These are phyloP conservation scores for Acrocephalus arundinaceus DNA, from an alignment of 2,113 vertebrate genomes.

Conservation along the genomic window DNA sequence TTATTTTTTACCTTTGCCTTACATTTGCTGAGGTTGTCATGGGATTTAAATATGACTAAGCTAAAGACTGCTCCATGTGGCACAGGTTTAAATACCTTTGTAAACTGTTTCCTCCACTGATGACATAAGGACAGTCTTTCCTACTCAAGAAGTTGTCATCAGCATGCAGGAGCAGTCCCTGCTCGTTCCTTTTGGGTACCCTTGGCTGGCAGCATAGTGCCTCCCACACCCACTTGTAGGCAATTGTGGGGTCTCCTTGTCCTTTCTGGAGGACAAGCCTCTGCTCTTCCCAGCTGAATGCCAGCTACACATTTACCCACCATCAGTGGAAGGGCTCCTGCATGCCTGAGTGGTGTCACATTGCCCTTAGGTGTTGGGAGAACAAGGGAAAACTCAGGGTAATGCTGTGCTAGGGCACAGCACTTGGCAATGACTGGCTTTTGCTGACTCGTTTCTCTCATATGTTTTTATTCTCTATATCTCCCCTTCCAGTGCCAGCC, in stretches of 20 bases:
- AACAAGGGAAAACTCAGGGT: neutral
- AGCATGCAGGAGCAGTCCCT: neutral
- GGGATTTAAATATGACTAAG: neutral
- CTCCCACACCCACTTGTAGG: neutral
- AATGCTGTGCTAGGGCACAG: fast-evolving
- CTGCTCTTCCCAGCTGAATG: neutral
- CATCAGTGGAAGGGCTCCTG: neutral
- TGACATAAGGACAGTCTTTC: neutral
- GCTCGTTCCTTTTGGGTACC: neutral
- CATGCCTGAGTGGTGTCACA: too few relatives aligned
- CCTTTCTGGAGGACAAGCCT: neutral
- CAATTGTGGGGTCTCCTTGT: neutral
- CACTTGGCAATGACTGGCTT: neutral
- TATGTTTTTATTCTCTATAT: neutral
- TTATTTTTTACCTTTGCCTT: neutral
- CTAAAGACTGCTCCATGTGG: neutral
- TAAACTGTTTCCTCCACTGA: neutral
- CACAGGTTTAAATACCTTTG: neutral
- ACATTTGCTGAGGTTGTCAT: neutral
- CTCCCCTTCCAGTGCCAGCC: neutral
- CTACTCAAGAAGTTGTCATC: neutral
- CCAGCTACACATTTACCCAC: neutral
- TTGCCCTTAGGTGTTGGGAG: neutral
- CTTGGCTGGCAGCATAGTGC: neutral
- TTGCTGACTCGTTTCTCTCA: neutral